Percentiles rank a stretch among this genome's conserved stretches.
phyloP scores from a whole-genome alignment of 2,797 vertebrate genomes.

The Perodicticus potto region DNA sequence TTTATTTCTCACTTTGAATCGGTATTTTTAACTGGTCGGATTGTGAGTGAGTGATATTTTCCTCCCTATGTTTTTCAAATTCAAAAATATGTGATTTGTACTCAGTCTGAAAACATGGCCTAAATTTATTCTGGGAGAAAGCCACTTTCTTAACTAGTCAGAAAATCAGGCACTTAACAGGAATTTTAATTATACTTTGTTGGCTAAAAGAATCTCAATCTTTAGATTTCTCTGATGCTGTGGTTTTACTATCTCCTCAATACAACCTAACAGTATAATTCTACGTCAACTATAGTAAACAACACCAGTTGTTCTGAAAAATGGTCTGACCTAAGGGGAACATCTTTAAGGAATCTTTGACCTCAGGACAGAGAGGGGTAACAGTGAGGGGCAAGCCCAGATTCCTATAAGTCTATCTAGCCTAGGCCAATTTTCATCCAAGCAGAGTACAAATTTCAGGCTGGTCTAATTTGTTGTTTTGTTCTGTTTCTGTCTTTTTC shows the following conservation, averaged over 20 bases:
- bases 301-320: conserved; percentile 4
- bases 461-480: neutral
- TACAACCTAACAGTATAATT: neutral
- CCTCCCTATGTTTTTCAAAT: conserved; percentile 10
- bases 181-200: conserved; percentile 57
- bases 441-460: neutral
- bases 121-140: conserved; percentile 58
- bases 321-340: neutral
- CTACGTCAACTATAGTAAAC: neutral
- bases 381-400: neutral
- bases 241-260: neutral
- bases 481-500: neutral
- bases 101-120: neutral
- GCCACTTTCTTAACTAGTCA: conserved; percentile 18
- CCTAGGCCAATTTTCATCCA: neutral
- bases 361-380: neutral
- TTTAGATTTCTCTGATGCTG: neutral
- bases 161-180: conserved; percentile 3
- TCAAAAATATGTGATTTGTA: conserved; percentile 29
- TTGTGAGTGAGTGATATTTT: neutral
- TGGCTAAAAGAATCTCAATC: conserved; percentile 20
- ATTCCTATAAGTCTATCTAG: neutral
- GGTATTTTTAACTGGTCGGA: neutral
- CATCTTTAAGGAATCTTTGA: neutral
- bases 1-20: conserved; percentile 5